Conservation (phyloP, 2,888 invertebrate genomes). For the Melanchra persicariae region DNA sequence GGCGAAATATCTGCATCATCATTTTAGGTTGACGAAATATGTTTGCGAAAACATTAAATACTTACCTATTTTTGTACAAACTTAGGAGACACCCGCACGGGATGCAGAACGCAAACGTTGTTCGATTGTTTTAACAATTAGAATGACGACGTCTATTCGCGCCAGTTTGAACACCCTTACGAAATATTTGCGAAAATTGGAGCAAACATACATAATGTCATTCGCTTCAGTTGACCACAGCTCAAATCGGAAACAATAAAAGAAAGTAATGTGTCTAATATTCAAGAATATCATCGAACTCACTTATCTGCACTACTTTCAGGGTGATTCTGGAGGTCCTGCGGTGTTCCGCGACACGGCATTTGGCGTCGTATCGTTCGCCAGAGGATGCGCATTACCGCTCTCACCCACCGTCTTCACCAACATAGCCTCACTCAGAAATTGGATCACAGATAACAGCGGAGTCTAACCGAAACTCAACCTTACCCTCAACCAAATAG, state of each 20-base stretch:
- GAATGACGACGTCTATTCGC: too few relatives aligned
- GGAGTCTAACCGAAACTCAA: constrained; percentile 76
- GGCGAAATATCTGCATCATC: too few relatives aligned
- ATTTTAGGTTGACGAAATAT: too few relatives aligned
- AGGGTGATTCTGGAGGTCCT: constrained; percentile 89
- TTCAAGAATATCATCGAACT: constrained; percentile 6
- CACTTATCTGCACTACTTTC: constrained; percentile 60
- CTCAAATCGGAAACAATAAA: neutral
- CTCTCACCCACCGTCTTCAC: constrained; percentile 88
- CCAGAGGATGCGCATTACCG: constrained; percentile 87
- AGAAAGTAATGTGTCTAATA: neutral
- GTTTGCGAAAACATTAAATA: too few relatives aligned
- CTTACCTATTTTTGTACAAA: too few relatives aligned
- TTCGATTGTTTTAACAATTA: too few relatives aligned
- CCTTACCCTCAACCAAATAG: constrained; percentile 51
- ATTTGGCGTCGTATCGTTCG: constrained; percentile 87
- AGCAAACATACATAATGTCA: too few relatives aligned
- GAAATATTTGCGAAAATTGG: too few relatives aligned
- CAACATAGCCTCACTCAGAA: constrained; percentile 83
- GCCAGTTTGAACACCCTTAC: too few relatives aligned
- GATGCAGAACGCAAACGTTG: too few relatives aligned
- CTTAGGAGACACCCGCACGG: too few relatives aligned
- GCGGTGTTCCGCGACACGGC: constrained; percentile 87
- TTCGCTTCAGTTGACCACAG: too few relatives aligned
- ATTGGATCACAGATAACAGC: constrained; percentile 85